These are phyloP conservation scores for Trichosurus vulpecula DNA, from an alignment of 2,797 vertebrate species.

Conservation along the genomic window DNA sequence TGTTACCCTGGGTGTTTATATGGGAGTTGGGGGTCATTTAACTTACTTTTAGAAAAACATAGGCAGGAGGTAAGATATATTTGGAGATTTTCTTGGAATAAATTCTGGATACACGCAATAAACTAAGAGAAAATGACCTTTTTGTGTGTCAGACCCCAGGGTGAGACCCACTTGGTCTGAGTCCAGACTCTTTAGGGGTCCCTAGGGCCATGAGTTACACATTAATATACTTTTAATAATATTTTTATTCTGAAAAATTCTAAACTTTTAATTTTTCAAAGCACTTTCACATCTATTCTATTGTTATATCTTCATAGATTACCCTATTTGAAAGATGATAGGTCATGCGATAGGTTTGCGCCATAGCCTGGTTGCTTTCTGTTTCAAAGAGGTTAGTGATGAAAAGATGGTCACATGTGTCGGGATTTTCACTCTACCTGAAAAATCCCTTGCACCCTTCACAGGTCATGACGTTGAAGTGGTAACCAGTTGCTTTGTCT, in stretches of 20 bases:
- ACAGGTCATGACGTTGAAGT: constrained; percentile 78
- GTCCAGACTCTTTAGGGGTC: neutral
- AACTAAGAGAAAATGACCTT: neutral
- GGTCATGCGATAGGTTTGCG: neutral
- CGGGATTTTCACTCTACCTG: constrained; percentile 62
- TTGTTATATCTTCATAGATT: neutral
- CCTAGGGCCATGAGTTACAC: neutral
- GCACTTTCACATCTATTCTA: neutral
- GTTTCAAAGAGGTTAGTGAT: neutral
- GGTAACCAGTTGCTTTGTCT: constrained; percentile 77
- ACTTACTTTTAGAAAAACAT: neutral
- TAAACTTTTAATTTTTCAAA: neutral
- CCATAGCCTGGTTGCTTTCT: neutral
- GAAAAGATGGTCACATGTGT: neutral
- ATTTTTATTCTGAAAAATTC: neutral
- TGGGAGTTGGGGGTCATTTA: neutral
- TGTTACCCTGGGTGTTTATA: neutral
- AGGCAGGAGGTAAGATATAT: neutral
- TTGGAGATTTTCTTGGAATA: neutral
- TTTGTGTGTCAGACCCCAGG: neutral
- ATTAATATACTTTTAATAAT: neutral
- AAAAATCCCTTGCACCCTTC: constrained; percentile 81
- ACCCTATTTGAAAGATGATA: neutral
- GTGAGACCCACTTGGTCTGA: neutral
- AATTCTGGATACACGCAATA: neutral